Percentiles rank a stretch among this genome's conserved stretches.
phyloP scores from a whole-genome alignment of 2,113 vertebrate genomes.

The Tragelaphus imberbis region DNA sequence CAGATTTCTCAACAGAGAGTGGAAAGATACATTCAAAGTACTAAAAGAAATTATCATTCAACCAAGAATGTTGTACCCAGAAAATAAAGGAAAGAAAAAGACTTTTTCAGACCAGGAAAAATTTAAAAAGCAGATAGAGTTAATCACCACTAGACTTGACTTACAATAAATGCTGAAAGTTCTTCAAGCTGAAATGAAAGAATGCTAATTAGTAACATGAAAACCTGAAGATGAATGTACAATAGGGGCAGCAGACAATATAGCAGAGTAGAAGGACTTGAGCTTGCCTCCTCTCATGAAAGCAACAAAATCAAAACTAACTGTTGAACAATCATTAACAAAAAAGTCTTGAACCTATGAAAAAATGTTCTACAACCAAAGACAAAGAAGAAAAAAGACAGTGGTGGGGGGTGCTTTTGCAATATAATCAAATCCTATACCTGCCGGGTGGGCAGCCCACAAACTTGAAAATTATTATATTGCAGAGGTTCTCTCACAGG shows the following conservation, averaged over 20 bases:
- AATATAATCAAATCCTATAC: background rate
- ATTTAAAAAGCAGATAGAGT: background rate
- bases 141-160: background rate
- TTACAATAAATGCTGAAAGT: background rate
- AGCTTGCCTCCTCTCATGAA: background rate
- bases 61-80: background rate
- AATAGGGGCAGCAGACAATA: background rate
- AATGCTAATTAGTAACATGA: background rate
- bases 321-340: background rate
- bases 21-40: background rate
- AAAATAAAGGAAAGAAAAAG: background rate
- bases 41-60: background rate
- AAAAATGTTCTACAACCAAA: background rate
- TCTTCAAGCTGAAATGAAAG: slow-evolving; percentile 4
- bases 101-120: background rate
- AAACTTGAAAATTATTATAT: background rate
- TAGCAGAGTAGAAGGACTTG: background rate
- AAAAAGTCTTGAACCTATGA: background rate
- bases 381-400: background rate
- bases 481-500: background rate
- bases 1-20: background rate
- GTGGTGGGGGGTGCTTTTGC: background rate
- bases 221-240: background rate
- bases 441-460: background rate
- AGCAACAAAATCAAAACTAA: background rate